phyloP scores from a whole-genome alignment of 2,797 vertebrate genomes.

The Cryptoblepharus egeriae region DNA sequence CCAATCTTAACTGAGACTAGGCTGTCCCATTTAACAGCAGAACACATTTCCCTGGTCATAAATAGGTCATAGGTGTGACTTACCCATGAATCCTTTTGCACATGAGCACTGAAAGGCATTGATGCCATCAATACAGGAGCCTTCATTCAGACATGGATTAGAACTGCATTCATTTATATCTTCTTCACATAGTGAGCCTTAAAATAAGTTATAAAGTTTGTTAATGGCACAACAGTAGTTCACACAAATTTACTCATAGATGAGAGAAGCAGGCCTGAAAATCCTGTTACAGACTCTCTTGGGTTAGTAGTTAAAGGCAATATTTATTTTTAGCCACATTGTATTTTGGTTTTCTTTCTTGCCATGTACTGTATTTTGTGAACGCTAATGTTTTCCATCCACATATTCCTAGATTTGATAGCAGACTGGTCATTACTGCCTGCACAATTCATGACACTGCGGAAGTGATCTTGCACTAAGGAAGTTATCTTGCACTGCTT shows the following conservation, averaged over 20 bases:
- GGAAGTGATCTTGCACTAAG: no score
- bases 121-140: conserved; percentile 86
- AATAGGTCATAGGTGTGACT: conserved; percentile 19
- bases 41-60: no score
- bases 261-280: neutral
- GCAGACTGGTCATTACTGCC: neutral
- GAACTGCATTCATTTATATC: conserved; percentile 93
- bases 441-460: neutral
- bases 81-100: conserved; percentile 87
- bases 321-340: neutral
- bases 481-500: no score
- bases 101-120: conserved; percentile 88
- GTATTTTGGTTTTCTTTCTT: neutral
- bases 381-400: neutral
- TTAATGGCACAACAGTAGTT: neutral
- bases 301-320: neutral
- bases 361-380: no score
- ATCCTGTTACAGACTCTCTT: neutral
- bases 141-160: conserved; percentile 90
- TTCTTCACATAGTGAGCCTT: conserved; percentile 89
- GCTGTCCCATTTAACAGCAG: no score
- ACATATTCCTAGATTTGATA: neutral
- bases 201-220: conserved; percentile 46
- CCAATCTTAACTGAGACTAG: no score
- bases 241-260: neutral